Evolutionary conservation across 2,113 vertebrate genomes (phyloP).

Genomic region (Halichoeres trimaculatus): DNA sequence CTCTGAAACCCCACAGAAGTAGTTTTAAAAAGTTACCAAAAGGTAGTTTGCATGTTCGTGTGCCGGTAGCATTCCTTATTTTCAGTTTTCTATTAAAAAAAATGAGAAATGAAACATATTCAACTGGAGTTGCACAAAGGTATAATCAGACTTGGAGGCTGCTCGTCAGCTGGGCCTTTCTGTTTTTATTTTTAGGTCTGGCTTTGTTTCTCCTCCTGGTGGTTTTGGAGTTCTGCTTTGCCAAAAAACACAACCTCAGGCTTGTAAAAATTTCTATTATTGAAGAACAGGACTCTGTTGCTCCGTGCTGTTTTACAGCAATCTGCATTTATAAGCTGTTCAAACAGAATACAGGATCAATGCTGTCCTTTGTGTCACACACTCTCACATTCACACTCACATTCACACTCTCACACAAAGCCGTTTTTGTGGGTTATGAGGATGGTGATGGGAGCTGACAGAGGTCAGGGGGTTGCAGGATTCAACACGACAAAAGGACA

Average conservation of each 20-base stretch:
- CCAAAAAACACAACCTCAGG: not conserved
- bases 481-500: constrained; percentile 52
- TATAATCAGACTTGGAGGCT: not conserved
- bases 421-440: not conserved
- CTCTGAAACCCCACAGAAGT: not conserved
- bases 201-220: constrained; percentile 4
- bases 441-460: constrained; percentile 64
- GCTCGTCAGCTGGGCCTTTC: not conserved
- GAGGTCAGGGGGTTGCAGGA: constrained; percentile 42
- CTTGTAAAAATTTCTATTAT: not conserved
- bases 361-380: constrained; percentile 2
- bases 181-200: not conserved
- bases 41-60: not conserved
- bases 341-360: not conserved
- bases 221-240: not conserved
- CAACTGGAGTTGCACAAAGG: not conserved
- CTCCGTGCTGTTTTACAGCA: not conserved
- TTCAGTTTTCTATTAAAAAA: not conserved
- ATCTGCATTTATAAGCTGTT: not conserved
- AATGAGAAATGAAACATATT: not conserved
- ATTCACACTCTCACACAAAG: not conserved
- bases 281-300: not conserved
- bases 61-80: not conserved
- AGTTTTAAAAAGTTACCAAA: not conserved
- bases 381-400: not conserved